Conservation (phyloP, 2,113 vertebrate genomes). For the Halichoeres trimaculatus region DNA sequence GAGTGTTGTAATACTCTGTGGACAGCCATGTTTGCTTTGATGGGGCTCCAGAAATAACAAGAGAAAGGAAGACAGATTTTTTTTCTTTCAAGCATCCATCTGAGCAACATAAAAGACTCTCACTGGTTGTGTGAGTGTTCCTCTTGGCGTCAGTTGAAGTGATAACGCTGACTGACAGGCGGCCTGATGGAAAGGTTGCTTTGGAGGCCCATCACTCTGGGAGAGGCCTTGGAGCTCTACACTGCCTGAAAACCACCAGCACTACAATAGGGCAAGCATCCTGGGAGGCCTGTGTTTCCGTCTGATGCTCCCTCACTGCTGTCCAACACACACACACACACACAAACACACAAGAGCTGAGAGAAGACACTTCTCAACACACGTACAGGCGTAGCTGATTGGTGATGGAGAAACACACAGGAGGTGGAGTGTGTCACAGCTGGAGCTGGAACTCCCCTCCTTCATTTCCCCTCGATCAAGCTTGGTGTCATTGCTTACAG, state of each 20-base stretch:
- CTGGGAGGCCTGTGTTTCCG: conserved; percentile 48
- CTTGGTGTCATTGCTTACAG: conserved; percentile 25
- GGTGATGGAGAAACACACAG: conserved; percentile 42
- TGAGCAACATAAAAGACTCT: conserved; percentile 3
- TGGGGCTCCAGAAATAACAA: neutral
- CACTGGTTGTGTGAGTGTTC: conserved; percentile 3
- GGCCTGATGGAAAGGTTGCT: conserved; percentile 55
- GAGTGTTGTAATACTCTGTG: neutral
- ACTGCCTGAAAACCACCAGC: conserved; percentile 36
- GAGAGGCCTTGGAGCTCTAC: conserved; percentile 56
- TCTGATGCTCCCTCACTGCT: conserved; percentile 9
- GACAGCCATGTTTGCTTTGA: neutral
- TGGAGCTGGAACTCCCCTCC: conserved; percentile 37
- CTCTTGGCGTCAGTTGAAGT: conserved; percentile 20
- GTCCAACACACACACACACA: conserved; percentile 23
- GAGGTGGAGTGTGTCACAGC: conserved; percentile 64
- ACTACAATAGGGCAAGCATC: conserved; percentile 42
- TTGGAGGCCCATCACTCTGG: conserved; percentile 52
- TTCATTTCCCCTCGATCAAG: conserved; percentile 21
- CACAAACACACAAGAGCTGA: neutral
- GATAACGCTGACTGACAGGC: conserved; percentile 66
- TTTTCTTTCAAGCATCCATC: neutral
- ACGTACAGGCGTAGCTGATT: conserved; percentile 12
- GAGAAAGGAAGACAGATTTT: neutral
- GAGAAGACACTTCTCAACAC: neutral